Conservation (phyloP, 1,140 invertebrate species). For the Cydia fagiglandana region DNA sequence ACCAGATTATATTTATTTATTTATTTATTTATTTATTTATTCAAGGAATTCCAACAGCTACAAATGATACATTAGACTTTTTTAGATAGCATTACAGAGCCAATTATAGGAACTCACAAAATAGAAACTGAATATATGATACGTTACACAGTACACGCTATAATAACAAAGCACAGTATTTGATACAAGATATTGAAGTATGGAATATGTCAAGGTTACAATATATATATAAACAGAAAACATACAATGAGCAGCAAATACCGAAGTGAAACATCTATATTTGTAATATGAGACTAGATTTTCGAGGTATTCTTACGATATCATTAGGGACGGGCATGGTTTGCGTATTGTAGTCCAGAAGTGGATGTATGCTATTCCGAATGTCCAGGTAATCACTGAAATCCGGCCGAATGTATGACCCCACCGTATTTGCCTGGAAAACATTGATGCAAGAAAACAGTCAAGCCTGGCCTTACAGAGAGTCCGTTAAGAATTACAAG, state of each 20-base stretch:
- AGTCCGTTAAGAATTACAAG: conserved; percentile 26
- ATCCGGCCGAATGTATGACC: conserved; percentile 84
- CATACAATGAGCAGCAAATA: too few relatives aligned
- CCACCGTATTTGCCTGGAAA: conserved; percentile 69
- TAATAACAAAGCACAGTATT: too few relatives aligned
- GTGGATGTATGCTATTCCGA: conserved; percentile 87
- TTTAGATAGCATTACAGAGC: too few relatives aligned
- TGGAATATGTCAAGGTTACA: too few relatives aligned
- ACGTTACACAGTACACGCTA: too few relatives aligned
- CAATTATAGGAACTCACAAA: too few relatives aligned
- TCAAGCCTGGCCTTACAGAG: conserved; percentile 33
- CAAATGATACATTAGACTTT: too few relatives aligned
- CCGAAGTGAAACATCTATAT: conserved; percentile 32
- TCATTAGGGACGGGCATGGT: conserved; percentile 86
- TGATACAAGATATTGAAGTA: too few relatives aligned
- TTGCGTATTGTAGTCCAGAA: conserved; percentile 83
- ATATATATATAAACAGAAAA: too few relatives aligned
- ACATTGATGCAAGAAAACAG: background rate
- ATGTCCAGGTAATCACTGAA: conserved; percentile 86
- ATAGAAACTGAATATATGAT: too few relatives aligned
- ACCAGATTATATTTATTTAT: background rate
- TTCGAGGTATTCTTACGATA: conserved; percentile 80
- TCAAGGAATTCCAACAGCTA: too few relatives aligned
- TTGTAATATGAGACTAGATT: background rate
- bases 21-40: too few relatives aligned